phyloP scores from a whole-genome alignment of 2,113 vertebrate genomes.

The Corythoichthys haematopterus region DNA sequence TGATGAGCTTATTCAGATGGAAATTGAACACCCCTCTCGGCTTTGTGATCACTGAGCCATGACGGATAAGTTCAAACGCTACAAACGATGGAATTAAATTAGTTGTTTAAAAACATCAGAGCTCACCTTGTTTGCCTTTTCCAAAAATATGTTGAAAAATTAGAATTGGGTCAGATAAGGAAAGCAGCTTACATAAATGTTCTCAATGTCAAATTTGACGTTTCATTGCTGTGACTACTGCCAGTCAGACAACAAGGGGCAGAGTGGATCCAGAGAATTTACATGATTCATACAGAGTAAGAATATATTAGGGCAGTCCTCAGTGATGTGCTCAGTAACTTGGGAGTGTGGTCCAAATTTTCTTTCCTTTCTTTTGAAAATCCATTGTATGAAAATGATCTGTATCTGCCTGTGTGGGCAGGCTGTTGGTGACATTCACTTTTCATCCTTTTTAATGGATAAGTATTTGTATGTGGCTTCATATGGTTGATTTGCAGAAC shows the following conservation, averaged over 20 bases:
- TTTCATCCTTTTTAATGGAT: too few species aligned
- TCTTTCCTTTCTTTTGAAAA: neutral
- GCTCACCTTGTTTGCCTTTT: conserved; percentile 19
- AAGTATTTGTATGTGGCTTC: too few species aligned
- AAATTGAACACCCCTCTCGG: conserved; percentile 4
- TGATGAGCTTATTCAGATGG: neutral
- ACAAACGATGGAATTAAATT: conserved; percentile 9
- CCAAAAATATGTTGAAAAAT: conserved; percentile 32
- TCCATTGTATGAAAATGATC: neutral
- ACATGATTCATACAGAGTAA: conserved; percentile 15
- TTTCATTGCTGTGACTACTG: conserved; percentile 19
- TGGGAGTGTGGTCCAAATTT: neutral
- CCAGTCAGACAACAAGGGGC: conserved; percentile 1
- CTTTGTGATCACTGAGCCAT: conserved; percentile 6
- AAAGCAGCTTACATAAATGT: conserved; percentile 20
- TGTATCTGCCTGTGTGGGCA: conserved; percentile 3
- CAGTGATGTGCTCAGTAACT: neutral
- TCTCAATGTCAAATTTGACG: conserved; percentile 26
- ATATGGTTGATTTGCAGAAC: too few species aligned
- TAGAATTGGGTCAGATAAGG: conserved; percentile 27
- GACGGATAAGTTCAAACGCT: neutral
- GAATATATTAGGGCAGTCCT: neutral
- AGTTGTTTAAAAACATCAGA: conserved; percentile 25
- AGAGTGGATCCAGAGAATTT: conserved; percentile 11
- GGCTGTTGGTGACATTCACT: neutral